These are phyloP conservation scores for Xiphydria camelus DNA, from an alignment of 2,888 invertebrate species.

Conservation along the genomic window DNA sequence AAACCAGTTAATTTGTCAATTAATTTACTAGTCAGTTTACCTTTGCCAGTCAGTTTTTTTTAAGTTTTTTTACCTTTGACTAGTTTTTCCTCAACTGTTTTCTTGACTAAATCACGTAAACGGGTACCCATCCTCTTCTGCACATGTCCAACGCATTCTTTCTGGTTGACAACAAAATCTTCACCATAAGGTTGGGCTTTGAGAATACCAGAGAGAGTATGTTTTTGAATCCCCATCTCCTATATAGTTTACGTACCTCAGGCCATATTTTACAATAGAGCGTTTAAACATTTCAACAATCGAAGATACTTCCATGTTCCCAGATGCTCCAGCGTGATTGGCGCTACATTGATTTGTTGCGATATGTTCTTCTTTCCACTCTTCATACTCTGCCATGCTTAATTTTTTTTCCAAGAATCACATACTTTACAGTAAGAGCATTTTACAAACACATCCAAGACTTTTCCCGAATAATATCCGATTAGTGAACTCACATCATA, in stretches of 20 bases:
- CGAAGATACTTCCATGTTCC: constrained; percentile 22
- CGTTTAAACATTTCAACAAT: constrained; percentile 22
- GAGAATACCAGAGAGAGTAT: not conserved
- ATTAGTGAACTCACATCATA: constrained; percentile 20
- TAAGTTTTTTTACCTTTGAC: constrained; percentile 5
- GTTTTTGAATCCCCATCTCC: constrained; percentile 6
- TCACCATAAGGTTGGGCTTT: constrained; percentile 8
- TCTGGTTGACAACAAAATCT: constrained; percentile 11
- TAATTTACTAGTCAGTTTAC: not conserved
- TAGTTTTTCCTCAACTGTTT: constrained; percentile 14
- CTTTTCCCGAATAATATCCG: constrained; percentile 24
- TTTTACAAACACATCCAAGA: constrained; percentile 21
- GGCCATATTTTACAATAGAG: constrained; percentile 14
- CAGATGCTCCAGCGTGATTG: constrained; percentile 19
- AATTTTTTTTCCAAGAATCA: constrained; percentile 21
- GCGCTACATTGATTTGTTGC: constrained; percentile 13
- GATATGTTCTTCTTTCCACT: constrained; percentile 25
- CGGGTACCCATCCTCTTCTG: constrained; percentile 16
- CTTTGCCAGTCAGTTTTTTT: constrained; percentile 2
- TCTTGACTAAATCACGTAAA: constrained; percentile 13
- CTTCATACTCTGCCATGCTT: constrained; percentile 24
- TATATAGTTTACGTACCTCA: constrained; percentile 7
- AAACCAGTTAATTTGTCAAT: not conserved
- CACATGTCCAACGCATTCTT: constrained; percentile 15
- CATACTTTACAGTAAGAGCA: constrained; percentile 23